Conservation (phyloP, 37 sponge, comb jelly and placozoan genomes). For the Ephydatia muelleri region DNA sequence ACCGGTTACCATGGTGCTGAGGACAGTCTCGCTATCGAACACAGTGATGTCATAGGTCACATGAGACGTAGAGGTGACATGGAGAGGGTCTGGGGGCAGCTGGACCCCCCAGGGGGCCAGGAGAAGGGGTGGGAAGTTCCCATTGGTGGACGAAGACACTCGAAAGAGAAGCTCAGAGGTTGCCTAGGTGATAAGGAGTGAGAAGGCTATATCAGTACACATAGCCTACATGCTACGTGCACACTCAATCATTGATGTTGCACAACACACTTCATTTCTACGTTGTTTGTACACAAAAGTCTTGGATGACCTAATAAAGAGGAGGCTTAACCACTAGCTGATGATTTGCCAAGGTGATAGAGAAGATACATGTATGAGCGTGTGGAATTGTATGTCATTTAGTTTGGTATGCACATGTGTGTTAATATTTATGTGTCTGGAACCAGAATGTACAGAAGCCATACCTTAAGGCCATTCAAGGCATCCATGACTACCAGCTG, state of each 20-base stretch:
- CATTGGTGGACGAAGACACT: constrained; percentile 7
- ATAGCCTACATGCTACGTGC: background rate
- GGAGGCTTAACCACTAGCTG: too few relatives aligned
- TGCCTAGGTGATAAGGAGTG: constrained; percentile 7
- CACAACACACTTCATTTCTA: too few relatives aligned
- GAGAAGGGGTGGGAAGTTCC: constrained; percentile 13
- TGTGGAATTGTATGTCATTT: background rate
- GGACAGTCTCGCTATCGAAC: constrained; percentile 6
- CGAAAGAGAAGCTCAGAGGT: constrained; percentile 43
- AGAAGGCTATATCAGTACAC: background rate
- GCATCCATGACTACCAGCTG: constrained; percentile 51
- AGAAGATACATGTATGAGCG: background rate
- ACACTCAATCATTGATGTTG: too few relatives aligned
- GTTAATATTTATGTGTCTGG: too few relatives aligned
- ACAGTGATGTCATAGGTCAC: constrained; percentile 27
- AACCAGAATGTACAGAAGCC: background rate
- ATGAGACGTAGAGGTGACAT: constrained; percentile 9
- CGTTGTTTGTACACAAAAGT: too few relatives aligned
- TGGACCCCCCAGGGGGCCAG: constrained; percentile 2
- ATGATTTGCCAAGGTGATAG: background rate
- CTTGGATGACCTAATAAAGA: too few relatives aligned
- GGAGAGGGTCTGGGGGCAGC: constrained; percentile 9
- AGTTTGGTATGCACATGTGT: too few relatives aligned
- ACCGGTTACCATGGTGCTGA: background rate
- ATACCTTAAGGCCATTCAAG: constrained; percentile 52